Base-by-base conservation (phyloP, 2,888 invertebrate species). In the Lepidocyrtinus sp. region DNA sequence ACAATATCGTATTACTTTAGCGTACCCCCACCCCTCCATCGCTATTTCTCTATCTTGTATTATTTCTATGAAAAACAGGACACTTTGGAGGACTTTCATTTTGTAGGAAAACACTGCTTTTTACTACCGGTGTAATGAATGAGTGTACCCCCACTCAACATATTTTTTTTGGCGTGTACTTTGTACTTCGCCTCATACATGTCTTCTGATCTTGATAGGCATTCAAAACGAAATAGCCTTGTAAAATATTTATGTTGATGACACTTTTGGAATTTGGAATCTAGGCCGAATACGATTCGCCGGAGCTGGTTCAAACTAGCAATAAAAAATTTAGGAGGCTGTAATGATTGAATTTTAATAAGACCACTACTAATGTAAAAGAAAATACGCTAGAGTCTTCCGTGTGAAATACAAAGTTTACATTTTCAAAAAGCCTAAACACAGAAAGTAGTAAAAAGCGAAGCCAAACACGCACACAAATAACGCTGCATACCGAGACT, bases 281-380 rank as follows among this genome's bases (percentile, higher is more conserved):
- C 50, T 50, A 50, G 50, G 50, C 2, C 12, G 36, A 15, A 71
- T 22, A 19, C 46, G 21, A 3, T 24, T 21, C 46, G n/a, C n/a
- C n/a, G n/a, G n/a, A n/a, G n/a, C n/a, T n/a, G n/a, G n/a, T 67
- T 46, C 45, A 45, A n/a, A 25, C 15, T 17, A 46, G 22, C 12
- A 46, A 67, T 46, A 67, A 67, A 46, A 67, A 67, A 67, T 45
- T 67, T 46, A 67, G 46, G 21, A 7, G 27, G 19, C 7, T 62
- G 61, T 59, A 62, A 62, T 64, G 50, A 73, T 73, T 65, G 50
- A 73, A 46, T 73, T 65, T 73, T 50, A 50, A 50, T 50, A 50
- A 50, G 50, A 50, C 50, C 50, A 50, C 50, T 36, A 36, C 36
- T 50, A 50, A n/a, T n/a, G 50, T 50, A 50, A 50, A 50, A n/a